Evolutionary conservation across 1,140 invertebrate genomes (phyloP), one percentile per base, ranked within the genome.

Genomic region (Drosophila ohnishii): DNA sequence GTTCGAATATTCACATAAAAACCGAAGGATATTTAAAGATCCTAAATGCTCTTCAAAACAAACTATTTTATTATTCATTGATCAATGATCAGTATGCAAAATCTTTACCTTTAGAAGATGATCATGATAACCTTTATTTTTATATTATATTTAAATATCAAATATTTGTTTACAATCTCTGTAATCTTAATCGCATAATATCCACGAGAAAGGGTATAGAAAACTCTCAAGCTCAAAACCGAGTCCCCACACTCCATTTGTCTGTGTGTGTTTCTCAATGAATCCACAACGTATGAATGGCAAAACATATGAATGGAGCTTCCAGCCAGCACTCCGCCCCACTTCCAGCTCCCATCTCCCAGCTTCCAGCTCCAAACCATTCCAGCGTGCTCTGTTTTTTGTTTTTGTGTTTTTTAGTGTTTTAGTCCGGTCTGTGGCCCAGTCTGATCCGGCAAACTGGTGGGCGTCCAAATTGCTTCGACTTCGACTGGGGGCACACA

Each of bases 241-340:
- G 7, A 48, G 35, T 42, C 22, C 22, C 14, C 39, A 35, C 53
- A 53, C 56, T 50, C 19, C 34, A 37, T 28, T 14, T 59, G 28
- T 59, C 59, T 45, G 37, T 61, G 32, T 75, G 60, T 65, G 66
- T 72, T 78, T 35, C 72, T 88, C 63, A 87, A 87, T 88, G 83
- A 77, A 88, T 66, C 84, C 80, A 84, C 80, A 73, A 80, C 65
- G 72, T 80, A 87, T 88, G 83, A 88, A 88, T 87, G 83, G 77
- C 74, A 40, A 70, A 77, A 73, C 69, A 83, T 78, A 65, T 86
- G 75, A 87, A 86, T 86, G 82, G 75, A 77, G 80, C 55, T 48
- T 25, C 44, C 61, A 55, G 66, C 44, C 55, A 47, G 32, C 48
- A 35, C 47, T 56, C 62, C 40, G 63, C 51, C 25, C 34, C 51